Evolutionary conservation across 1,140 invertebrate genomes (phyloP), one percentile per base, ranked within the genome.

Genomic region (Apis laboriosa): DNA sequence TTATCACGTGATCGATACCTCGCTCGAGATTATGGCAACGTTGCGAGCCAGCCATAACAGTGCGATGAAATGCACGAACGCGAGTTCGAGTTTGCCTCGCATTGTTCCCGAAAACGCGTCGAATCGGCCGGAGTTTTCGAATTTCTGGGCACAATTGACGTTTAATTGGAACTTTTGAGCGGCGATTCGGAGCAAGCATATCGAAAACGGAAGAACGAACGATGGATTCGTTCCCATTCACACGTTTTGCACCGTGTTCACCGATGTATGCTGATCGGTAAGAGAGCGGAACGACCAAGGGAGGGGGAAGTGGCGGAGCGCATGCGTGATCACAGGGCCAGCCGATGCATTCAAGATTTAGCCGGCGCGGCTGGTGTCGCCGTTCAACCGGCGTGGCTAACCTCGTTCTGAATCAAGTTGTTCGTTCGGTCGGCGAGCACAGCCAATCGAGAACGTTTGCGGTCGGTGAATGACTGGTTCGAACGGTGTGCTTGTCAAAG

Each of bases 371-470:
- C 58, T 58, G 58, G 68, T 53, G 58, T 34, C 15, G 81, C 61
- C 64, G 66, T 60, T 83, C 43, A 83, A 77, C 53, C 53, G 80
- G 72, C 81, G 76, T 78, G 85, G 85, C 80, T 83, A 87, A 87
- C 86, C 86, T 87, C 85, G 85, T 88, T 88, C 83, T 84, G 86
- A 88, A 87, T 87, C 77, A 85, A 88, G 86, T 73, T 70, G 85
- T 81, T 84, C 86, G 85, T 81, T 84, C 86, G 86, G 83, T 87
- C 86, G 86, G 8, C 86, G 83, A 88, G 71, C 86, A 87, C 77
- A 82, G 70, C 81, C 86, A 87, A 88, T 87, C 85, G 78, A 87
- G 86, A 87, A 75, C 85, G 85, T 82, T 88, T 78, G 86, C 81
- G 83, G 77, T 84, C 82, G 86, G 78, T 87, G 86, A 88, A 88